Base-by-base conservation (phyloP, 2,888 invertebrate genomes). In the Plagodis pulveraria region DNA sequence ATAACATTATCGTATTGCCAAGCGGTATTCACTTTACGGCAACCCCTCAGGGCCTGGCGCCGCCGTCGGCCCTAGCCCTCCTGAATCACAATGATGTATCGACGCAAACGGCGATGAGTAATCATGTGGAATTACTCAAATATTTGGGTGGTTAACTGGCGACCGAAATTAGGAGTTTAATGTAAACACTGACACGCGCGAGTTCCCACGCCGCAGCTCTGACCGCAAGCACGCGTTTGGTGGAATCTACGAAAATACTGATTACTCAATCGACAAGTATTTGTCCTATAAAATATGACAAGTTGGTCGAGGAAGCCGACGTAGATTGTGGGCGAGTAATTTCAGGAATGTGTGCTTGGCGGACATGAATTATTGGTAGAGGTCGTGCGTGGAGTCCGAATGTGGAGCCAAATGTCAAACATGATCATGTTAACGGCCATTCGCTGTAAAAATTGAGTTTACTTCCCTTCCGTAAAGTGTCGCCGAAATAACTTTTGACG, bases 131-230 rank as follows among this genome's bases (percentile, higher is more conserved):
- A 76, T 76, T 65, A 71, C 69, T 77, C 61, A 70, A 74, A 78
- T 78, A 77, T 70, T 74, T 78, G 65, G 52, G 52, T 68, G 72
- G 69, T 77, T 78, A 74, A 72, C 53, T 54, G 43, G 35, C 62
- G 63, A 68, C 66, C 65, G 67, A 62, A 78, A 73, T 75, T 65
- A 70, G 74, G 62, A 60, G 50, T 60, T 49, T 67, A 63, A 62
- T 63, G 68, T 77, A 77, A 77, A 77, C 77, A 77, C 51, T 46
- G 50, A 59, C n/a, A 45, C 50, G 66, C 47, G 33, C 61, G 66
- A 42, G 50, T 68, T 69, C 73, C 74, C 73, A 74, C 74, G 70
- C 65, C 41, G 46, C 34, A 36, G 50, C 41, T 47, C 35, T 42
- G 52, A 56, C 10, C 49, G 51, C 44, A 58, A 34, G 54, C 56